Percentiles rank a stretch among this genome's conserved stretches.
These are phyloP conservation scores for Eupithecia tripunctaria DNA, from an alignment of 2,888 invertebrate genomes.

Conservation along the genomic window DNA sequence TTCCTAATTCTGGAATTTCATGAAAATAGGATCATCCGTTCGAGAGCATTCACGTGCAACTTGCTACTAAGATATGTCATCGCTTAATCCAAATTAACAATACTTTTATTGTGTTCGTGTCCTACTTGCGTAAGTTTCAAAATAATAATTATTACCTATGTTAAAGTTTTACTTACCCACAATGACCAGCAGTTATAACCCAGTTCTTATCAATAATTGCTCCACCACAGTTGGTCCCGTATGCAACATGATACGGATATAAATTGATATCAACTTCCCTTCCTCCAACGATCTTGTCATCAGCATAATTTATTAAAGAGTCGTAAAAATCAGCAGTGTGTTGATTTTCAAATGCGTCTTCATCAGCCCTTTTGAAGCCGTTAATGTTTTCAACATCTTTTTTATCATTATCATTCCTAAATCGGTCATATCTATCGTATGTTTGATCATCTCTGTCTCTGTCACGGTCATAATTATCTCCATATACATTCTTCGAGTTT, in stretches of 20 bases:
- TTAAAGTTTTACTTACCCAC: conserved; percentile 65
- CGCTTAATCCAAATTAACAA: not conserved
- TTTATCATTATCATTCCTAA: no score
- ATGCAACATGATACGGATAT: conserved; percentile 77
- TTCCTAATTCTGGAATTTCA: not conserved
- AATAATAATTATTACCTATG: not conserved
- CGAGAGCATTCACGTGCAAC: not conserved
- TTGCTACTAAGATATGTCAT: not conserved
- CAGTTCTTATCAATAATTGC: conserved; percentile 73
- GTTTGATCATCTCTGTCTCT: not conserved
- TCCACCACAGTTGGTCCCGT: conserved; percentile 77
- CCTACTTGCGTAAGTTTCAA: not conserved
- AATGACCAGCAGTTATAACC: conserved; percentile 78
- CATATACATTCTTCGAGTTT: not conserved
- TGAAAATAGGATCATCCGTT: not conserved
- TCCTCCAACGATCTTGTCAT: conserved; percentile 77
- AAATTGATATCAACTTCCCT: conserved; percentile 71
- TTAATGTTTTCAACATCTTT: not conserved
- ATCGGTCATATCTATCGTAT: not conserved
- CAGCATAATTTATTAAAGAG: conserved; percentile 51
- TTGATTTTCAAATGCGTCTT: conserved; percentile 24
- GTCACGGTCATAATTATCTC: not conserved
- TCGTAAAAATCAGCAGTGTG: conserved; percentile 37
- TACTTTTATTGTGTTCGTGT: not conserved
- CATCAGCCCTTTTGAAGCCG: not conserved